phyloP scores from a whole-genome alignment of 1,140 invertebrate genomes.

The Drosophila dunni region DNA sequence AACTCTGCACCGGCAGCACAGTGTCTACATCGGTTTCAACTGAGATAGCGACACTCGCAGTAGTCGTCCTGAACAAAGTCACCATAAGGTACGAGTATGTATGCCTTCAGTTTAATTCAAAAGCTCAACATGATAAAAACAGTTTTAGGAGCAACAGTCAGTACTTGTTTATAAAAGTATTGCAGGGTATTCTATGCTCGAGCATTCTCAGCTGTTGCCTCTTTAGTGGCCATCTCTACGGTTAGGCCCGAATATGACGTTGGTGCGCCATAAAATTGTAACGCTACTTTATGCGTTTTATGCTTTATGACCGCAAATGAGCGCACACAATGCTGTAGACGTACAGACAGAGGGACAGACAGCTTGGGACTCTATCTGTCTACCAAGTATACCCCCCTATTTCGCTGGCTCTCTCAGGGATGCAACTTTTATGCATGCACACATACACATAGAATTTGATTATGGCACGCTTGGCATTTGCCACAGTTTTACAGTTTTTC shows the following conservation, averaged over 20 bases:
- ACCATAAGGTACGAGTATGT: not conserved
- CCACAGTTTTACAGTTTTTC: constrained; percentile 26
- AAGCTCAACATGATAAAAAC: not conserved
- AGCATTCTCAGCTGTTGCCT: not conserved
- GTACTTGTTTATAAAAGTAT: not conserved
- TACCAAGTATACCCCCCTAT: too few relatives aligned
- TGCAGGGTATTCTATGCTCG: constrained; percentile 38
- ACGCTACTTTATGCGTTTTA: constrained; percentile 81
- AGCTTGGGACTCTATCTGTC: constrained; percentile 23
- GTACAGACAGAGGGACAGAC: constrained; percentile 33
- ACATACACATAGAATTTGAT: constrained; percentile 69
- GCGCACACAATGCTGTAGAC: constrained; percentile 68
- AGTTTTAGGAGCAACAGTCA: too few relatives aligned
- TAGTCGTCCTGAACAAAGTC: constrained; percentile 47
- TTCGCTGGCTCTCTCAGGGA: constrained; percentile 12
- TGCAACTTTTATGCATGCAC: constrained; percentile 75
- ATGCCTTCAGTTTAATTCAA: not conserved
- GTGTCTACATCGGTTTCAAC: constrained; percentile 19
- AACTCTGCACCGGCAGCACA: constrained; percentile 33
- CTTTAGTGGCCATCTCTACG: constrained; percentile 24
- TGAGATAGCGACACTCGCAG: constrained; percentile 45
- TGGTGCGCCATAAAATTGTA: constrained; percentile 77
- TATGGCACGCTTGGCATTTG: constrained; percentile 72
- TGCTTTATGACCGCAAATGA: constrained; percentile 83
- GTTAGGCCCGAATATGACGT: constrained; percentile 62